Evolutionary conservation across 2,113 vertebrate genomes (phyloP), one percentile per base, ranked within the genome.

Genomic region (Gymnorhina tibicen): DNA sequence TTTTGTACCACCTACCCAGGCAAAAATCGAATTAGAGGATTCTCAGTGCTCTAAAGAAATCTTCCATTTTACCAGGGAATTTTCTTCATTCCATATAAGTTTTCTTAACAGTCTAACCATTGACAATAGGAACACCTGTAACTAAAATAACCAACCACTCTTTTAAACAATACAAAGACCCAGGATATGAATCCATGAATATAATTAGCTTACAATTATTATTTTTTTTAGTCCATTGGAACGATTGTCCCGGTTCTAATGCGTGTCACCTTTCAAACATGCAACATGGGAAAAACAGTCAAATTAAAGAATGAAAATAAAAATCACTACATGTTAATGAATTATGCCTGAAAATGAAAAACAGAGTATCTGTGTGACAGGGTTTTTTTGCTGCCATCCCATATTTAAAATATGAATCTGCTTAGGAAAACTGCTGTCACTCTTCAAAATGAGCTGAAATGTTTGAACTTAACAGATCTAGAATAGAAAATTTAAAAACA

Each of bases 301-400:
- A 83, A 81, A 87, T 49, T 53, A 46, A 80, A 74, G 30, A 85
- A 82, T n/a, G 33, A 87, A 91, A 83, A 93, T 39, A 33, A 86
- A 95, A 85, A 70, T 67, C 74, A 70, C 9, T 55, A 28, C 53
- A 76, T 59, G 64, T 95, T 96, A 91, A 93, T 92, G 79, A 94
- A 80, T 70, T 85, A 95, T 77, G 85, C 49, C 90, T 94, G 82
- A 90, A 94, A 91, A 93, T 81, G 75, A 88, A 63, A 87, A 94
- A 82, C 30, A 83, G 56, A 78, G 21, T 66, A 94, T 87, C 50
- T 77, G 22, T 42, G 49, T 70, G 83, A 95, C 76, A 93, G 44
- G 46, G 5, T 47, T 93, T 95, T 81, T 93, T 60, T 93, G 85
- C 90, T 94, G 92, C 85, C 85, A 81, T 77, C 7, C 50, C 76